These are phyloP conservation scores for Eubasilissa splendida DNA, from an alignment of 2,888 invertebrate species.

Conservation along the genomic window DNA sequence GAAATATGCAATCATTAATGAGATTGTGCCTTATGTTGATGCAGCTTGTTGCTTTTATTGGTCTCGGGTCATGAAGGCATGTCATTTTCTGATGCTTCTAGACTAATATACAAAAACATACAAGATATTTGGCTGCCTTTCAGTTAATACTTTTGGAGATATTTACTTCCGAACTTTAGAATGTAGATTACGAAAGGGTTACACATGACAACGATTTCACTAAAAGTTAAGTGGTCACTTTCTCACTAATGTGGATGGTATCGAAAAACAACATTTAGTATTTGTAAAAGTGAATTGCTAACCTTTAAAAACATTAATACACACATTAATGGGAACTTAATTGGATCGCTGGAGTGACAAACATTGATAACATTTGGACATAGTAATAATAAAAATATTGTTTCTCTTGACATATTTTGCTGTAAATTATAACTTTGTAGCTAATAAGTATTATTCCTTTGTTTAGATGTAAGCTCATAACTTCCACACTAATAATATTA, in stretches of 20 bases:
- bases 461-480: not conserved
- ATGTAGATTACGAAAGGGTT: not conserved
- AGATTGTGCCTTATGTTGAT: too few species aligned
- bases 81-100: too few species aligned
- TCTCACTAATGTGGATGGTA: conserved; percentile 29
- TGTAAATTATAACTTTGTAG: too few species aligned
- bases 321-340: too few species aligned
- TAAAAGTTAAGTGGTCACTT: conserved; percentile 18
- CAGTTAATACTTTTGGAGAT: not conserved
- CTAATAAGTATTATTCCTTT: not conserved
- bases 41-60: too few species aligned
- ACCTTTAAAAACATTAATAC: conserved; percentile 1
- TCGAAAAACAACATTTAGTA: conserved; percentile 4
- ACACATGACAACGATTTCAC: not conserved
- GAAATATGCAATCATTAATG: too few species aligned
- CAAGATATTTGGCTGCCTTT: too few species aligned
- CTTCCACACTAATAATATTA: not conserved
- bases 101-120: too few species aligned
- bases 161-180: not conserved
- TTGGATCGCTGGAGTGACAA: conserved; percentile 3
- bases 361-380: too few species aligned
- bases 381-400: too few species aligned
- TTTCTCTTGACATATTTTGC: too few species aligned
- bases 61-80: not conserved
- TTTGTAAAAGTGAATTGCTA: conserved; percentile 1